Base-by-base conservation (phyloP, 2,797 vertebrate species). In the Myotis pilosus region DNA sequence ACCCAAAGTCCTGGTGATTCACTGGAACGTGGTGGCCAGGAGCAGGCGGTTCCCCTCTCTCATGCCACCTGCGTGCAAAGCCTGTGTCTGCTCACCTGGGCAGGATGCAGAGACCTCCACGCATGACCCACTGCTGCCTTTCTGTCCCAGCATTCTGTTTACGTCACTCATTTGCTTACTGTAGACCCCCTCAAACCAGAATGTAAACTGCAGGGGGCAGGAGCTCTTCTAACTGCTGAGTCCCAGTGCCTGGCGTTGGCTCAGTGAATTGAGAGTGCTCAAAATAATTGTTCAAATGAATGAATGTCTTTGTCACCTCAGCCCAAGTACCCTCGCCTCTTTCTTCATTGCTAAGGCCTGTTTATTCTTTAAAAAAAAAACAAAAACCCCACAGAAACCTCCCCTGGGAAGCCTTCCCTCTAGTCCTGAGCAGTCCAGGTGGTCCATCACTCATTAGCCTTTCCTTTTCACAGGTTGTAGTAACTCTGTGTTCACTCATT, bases 321-420 rank as follows among this genome's bases (percentile, higher is more conserved):
- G 68, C 62, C n/a, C 87, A 76, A 10, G 13, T 28, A 36, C 15
- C 23, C 19, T 8, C 30, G 20, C 47, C 17, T 87, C 87, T 72
- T 85, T 72, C 74, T 51, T 71, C 41, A 69, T 62, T 80, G 60
- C 69, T 12, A 36, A 60, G 20, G 47, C 71, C 57, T 30, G 51
- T 38, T 25, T 78, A 16, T 80, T 82, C 81, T 83, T 64, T 72
- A 55, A 90, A 92, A 92, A 79, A 51, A 28, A 79, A 66, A n/a
- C n/a, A n/a, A n/a, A n/a, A n/a, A n/a, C n/a, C 38, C 2, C 79
- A 11, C 3, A 38, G 60, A 55, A 51, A 16, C 38, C 19, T 85
- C 44, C n/a, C 38, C 51, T 0, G 15, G 49, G 57, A 60, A 84
- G 60, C 66, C 28, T 87, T 71, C 57, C 3, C 3, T 75, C 16